phyloP scores from a whole-genome alignment of 2,797 vertebrate species.

The Apogon hyalosoma region DNA sequence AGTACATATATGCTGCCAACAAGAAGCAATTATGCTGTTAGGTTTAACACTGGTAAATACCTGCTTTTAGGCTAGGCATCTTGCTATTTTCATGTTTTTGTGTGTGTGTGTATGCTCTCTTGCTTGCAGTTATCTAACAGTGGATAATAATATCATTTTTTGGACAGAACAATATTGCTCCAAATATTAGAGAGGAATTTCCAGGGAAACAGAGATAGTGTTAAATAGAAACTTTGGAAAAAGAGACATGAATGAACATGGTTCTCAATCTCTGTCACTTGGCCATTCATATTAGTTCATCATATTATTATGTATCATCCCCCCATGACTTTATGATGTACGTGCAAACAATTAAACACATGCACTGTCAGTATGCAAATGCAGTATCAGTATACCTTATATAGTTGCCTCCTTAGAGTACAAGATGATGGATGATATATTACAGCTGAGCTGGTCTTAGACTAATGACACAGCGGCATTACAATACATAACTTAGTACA shows the following conservation, averaged over 20 bases:
- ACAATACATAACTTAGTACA: conserved; percentile 68
- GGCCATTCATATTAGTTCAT: conserved; percentile 18
- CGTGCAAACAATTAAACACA: conserved; percentile 65
- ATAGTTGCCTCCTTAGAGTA: conserved; percentile 66
- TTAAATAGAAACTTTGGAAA: conserved; percentile 39
- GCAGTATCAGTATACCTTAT: conserved; percentile 57
- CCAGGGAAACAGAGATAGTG: conserved; percentile 2
- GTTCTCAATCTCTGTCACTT: conserved; percentile 43
- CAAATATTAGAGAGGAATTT: conserved; percentile 25
- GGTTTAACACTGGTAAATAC: conserved; percentile 50
- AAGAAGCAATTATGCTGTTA: conserved; percentile 56
- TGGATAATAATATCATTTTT: conserved; percentile 27
- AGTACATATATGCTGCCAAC: conserved; percentile 50
- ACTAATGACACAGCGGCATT: conserved; percentile 77
- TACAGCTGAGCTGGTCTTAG: conserved; percentile 72
- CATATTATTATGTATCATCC: conserved; percentile 32
- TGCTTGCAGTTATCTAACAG: conserved; percentile 35
- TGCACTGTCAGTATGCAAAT: conserved; percentile 70
- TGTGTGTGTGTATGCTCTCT: neutral
- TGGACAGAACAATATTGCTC: conserved; percentile 23
- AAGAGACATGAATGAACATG: conserved; percentile 32
- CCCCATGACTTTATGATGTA: conserved; percentile 26
- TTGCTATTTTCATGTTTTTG: conserved; percentile 28
- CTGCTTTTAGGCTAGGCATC: conserved; percentile 35
- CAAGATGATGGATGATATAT: conserved; percentile 78